These are phyloP conservation scores for Hippopotamus amphibius DNA, from an alignment of 2,113 vertebrate species.

Conservation along the genomic window DNA sequence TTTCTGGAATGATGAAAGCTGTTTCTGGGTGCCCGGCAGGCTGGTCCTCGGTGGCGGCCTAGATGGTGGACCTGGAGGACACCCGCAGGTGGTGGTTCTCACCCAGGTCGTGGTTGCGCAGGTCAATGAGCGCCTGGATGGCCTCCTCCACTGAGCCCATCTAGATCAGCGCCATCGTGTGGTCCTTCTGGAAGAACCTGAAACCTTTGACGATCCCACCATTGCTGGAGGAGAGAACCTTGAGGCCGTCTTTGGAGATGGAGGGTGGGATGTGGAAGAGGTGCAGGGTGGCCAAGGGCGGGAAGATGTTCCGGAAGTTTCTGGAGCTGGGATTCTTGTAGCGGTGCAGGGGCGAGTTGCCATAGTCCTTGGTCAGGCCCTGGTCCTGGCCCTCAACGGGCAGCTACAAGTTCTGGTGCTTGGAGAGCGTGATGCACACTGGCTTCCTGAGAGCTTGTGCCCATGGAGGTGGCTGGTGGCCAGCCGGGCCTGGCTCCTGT, in stretches of 20 bases:
- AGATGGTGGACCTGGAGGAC: constrained; percentile 97
- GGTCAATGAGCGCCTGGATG: constrained; percentile 89
- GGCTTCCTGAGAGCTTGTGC: constrained; percentile 94
- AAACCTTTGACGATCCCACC: constrained; percentile 94
- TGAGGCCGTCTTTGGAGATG: constrained; percentile 94
- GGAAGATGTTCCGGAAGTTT: constrained; percentile 97
- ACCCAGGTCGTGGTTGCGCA: constrained; percentile 97
- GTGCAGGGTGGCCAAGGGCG: constrained; percentile 96
- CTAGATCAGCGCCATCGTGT: constrained; percentile 98
- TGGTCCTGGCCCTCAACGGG: constrained; percentile 95
- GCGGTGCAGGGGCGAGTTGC: constrained; percentile 94
- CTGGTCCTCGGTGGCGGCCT: constrained; percentile 64
- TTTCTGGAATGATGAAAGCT: constrained; percentile 91
- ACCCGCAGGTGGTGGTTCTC: constrained; percentile 96
- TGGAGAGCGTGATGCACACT: constrained; percentile 93
- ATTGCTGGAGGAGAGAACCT: constrained; percentile 92
- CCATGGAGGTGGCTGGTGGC: constrained; percentile 97
- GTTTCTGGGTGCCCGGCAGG: constrained; percentile 74
- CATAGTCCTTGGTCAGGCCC: constrained; percentile 95
- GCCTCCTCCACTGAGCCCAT: constrained; percentile 97
- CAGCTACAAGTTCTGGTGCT: constrained; percentile 95
- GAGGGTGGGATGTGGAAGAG: constrained; percentile 97
- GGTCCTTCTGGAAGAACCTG: constrained; percentile 98
- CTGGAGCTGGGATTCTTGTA: constrained; percentile 98
- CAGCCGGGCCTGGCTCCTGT: constrained; percentile 95